Evolutionary conservation across 2,797 vertebrate species (phyloP).

Genomic region (Enteromius unitaeniatus): DNA sequence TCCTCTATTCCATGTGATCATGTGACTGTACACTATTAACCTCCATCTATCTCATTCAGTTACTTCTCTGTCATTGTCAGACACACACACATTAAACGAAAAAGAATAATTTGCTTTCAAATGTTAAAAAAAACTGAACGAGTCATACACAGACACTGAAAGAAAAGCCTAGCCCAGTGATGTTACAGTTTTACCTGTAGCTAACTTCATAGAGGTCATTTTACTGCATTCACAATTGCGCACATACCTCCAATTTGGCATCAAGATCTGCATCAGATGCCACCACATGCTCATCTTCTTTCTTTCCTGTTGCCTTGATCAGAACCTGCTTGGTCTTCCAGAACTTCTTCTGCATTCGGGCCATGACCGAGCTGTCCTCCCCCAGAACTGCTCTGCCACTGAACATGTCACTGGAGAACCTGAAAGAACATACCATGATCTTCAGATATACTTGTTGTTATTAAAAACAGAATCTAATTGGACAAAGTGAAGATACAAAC

Average conservation of each 20-base stretch:
- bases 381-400: conserved; percentile 71
- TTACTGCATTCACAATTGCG: background rate
- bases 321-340: conserved; percentile 88
- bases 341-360: conserved; percentile 88
- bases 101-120: conserved; percentile 4
- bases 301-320: conserved; percentile 89
- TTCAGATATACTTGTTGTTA: background rate
- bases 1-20: conserved; percentile 9
- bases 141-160: background rate
- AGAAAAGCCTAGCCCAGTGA: background rate
- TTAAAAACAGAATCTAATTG: background rate
- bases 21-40: background rate
- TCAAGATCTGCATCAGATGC: conserved; percentile 86
- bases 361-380: conserved; percentile 82
- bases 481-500: conserved; percentile 39
- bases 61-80: background rate
- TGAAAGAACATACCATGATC: conserved; percentile 48
- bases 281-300: conserved; percentile 86
- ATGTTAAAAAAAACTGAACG: background rate
- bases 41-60: conserved; percentile 3
- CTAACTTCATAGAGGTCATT: background rate
- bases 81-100: background rate
- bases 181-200: background rate
- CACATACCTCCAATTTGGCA: conserved; percentile 81
- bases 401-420: conserved; percentile 79